A percentile compares a stretch with the other conserved stretches of the same genome.
These are phyloP conservation scores for Apis dorsata DNA, from an alignment of 1,140 invertebrate genomes.

Conservation along the genomic window DNA sequence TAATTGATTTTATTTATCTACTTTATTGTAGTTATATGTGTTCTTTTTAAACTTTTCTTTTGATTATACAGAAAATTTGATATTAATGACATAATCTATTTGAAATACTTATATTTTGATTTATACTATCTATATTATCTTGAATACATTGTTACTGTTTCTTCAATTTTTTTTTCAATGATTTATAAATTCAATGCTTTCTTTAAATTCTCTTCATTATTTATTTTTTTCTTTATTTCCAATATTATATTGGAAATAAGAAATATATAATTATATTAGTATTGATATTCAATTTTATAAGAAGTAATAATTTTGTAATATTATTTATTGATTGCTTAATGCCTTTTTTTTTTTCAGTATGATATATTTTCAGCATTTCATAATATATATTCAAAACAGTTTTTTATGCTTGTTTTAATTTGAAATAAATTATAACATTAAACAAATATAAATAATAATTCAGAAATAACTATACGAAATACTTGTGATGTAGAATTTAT, in stretches of 20 bases:
- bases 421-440: constrained; percentile 72
- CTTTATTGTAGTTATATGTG: neutral
- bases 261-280: neutral
- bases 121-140: neutral
- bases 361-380: constrained; percentile 70
- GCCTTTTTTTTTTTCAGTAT: constrained; percentile 47
- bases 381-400: constrained; percentile 67
- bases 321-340: constrained; percentile 22
- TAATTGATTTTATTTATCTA: neutral
- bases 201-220: neutral
- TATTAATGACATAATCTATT: constrained; percentile 21
- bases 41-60: constrained; percentile 11
- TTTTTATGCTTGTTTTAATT: constrained; percentile 73
- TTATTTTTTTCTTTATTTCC: neutral
- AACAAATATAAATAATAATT: constrained; percentile 66
- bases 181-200: neutral
- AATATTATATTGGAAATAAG: neutral
- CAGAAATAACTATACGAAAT: constrained; percentile 45
- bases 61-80: constrained; percentile 1
- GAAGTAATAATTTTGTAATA: neutral
- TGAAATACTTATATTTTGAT: constrained; percentile 20
- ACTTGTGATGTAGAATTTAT: constrained; percentile 65
- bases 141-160: constrained; percentile 17
- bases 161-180: neutral
- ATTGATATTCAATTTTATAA: neutral